Conservation (phyloP, 2,888 invertebrate genomes). For the Hyposoter didymator region DNA sequence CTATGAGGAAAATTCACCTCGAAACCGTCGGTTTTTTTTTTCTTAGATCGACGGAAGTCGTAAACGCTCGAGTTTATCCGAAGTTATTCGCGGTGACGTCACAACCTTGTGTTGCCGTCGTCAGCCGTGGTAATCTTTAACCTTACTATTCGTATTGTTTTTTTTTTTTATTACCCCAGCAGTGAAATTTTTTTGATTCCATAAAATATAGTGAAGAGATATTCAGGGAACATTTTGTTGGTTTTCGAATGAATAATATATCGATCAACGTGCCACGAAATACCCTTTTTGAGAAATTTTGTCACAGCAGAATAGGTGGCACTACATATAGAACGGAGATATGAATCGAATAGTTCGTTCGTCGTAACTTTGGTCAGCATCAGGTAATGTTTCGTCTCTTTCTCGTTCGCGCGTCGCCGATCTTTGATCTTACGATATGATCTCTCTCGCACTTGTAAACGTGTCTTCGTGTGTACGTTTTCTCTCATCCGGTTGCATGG, state of each 20-base stretch:
- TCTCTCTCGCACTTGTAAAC: background rate
- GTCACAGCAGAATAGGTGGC: background rate
- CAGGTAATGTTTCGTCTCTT: background rate
- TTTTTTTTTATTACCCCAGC: background rate
- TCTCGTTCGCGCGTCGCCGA: background rate
- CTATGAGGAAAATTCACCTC: background rate
- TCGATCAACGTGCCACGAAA: background rate
- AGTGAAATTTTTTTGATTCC: background rate
- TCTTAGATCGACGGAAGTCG: background rate
- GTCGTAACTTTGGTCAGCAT: background rate
- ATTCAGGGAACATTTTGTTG: background rate
- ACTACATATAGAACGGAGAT: background rate
- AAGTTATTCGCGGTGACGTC: conserved; percentile 6
- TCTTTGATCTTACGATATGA: background rate
- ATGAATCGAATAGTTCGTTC: background rate
- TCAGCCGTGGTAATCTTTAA: background rate
- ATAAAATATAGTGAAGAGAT: background rate
- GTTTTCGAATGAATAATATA: background rate
- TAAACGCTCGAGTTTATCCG: conserved; percentile 25
- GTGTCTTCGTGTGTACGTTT: background rate
- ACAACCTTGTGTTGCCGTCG: background rate
- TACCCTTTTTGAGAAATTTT: background rate
- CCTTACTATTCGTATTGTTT: background rate
- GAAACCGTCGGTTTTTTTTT: background rate
- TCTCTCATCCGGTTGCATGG: background rate